phyloP scores from a whole-genome alignment of 2,888 invertebrate species.

The Papilio demoleus region DNA sequence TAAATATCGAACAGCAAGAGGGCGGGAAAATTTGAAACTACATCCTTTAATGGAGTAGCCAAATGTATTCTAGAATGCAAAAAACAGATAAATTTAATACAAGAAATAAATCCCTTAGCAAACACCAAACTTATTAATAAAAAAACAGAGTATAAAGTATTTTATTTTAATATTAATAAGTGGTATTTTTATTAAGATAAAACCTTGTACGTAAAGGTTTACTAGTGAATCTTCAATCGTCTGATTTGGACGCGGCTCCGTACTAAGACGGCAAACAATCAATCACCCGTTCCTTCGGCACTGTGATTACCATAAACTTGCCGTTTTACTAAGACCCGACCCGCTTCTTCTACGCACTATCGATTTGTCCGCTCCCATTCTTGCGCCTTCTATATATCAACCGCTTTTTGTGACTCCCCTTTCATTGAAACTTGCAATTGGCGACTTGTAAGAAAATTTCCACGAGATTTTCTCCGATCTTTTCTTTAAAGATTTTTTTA shows the following conservation, averaged over 20 bases:
- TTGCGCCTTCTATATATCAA: slow-evolving; percentile 74
- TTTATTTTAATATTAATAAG: too few relatives aligned
- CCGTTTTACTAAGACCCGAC: slow-evolving; percentile 76
- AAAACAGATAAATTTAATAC: not conserved
- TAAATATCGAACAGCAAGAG: slow-evolving; percentile 46
- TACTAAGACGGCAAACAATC: slow-evolving; percentile 70
- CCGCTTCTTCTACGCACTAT: slow-evolving; percentile 77
- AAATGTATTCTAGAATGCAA: not conserved
- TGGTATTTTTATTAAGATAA: not conserved
- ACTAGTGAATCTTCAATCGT: slow-evolving; percentile 44
- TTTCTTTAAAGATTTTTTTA: slow-evolving; percentile 47
- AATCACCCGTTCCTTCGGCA: slow-evolving; percentile 75
- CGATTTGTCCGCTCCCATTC: slow-evolving; percentile 74
- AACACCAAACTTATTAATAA: not conserved
- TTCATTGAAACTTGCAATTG: slow-evolving; percentile 77
- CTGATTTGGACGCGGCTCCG: slow-evolving; percentile 49
- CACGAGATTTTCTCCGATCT: slow-evolving; percentile 61
- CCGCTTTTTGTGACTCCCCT: slow-evolving; percentile 66
- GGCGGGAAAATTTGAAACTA: slow-evolving; percentile 8
- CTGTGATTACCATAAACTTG: slow-evolving; percentile 82
- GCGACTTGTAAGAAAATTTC: slow-evolving; percentile 66
- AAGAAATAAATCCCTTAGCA: not conserved
- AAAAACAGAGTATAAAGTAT: too few relatives aligned
- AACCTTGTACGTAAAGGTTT: slow-evolving; percentile 1
- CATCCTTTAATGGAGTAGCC: slow-evolving; percentile 10